Conservation (phyloP, 2,888 invertebrate genomes). For the Taenaris catops region DNA sequence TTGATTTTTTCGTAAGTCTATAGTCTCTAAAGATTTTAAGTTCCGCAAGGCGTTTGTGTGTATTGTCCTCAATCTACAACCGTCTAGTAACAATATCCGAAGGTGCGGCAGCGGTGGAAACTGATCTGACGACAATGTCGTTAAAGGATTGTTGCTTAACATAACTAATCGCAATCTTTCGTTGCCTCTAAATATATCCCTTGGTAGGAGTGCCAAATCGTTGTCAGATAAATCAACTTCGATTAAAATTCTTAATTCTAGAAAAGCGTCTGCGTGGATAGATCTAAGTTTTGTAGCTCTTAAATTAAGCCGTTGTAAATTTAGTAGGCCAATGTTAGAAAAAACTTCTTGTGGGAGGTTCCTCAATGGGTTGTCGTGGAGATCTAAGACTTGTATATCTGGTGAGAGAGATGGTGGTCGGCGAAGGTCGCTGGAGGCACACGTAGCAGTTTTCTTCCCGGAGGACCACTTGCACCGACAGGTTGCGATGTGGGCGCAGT, state of each 20-base stretch:
- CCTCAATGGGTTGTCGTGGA: conserved; percentile 89
- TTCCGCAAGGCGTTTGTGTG: conserved; percentile 89
- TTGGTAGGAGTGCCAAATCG: conserved; percentile 85
- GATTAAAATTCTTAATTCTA: conserved; percentile 90
- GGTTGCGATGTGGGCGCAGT: conserved; percentile 89
- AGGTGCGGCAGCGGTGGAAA: conserved; percentile 91
- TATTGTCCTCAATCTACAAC: conserved; percentile 87
- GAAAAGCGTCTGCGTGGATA: conserved; percentile 91
- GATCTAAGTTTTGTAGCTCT: conserved; percentile 87
- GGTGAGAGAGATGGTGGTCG: conserved; percentile 83
- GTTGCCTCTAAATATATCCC: conserved; percentile 91
- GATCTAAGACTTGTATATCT: conserved; percentile 85
- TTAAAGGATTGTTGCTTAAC: conserved; percentile 90
- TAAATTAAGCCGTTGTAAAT: conserved; percentile 91
- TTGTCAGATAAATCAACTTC: conserved; percentile 94
- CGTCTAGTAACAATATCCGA: conserved; percentile 88
- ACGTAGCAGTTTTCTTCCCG: conserved; percentile 93
- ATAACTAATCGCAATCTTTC: conserved; percentile 88
- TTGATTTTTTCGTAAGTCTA: conserved; percentile 90
- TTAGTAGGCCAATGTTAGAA: conserved; percentile 87
- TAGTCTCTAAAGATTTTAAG: conserved; percentile 85
- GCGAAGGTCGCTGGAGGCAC: conserved; percentile 89
- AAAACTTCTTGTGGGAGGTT: conserved; percentile 89
- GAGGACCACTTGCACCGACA: conserved; percentile 96
- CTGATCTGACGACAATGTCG: conserved; percentile 85